Percentiles rank a stretch among this genome's conserved stretches.
These are phyloP conservation scores for Hypotaenidia okinawae DNA, from an alignment of 2,797 vertebrate species.

Conservation along the genomic window DNA sequence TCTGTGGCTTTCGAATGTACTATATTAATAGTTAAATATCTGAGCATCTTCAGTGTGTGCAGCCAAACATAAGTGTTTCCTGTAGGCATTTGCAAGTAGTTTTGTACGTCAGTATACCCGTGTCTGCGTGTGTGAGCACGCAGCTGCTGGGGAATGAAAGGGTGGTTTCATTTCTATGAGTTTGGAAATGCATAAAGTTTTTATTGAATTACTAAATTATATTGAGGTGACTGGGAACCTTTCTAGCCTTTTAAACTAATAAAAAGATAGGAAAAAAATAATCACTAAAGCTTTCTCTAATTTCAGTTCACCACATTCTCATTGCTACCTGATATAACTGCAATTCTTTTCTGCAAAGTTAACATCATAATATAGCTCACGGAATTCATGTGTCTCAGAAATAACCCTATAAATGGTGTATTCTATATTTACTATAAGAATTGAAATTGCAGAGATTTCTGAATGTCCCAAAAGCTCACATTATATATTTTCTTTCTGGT, in stretches of 20 bases:
- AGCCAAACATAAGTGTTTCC: neutral
- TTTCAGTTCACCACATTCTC: neutral
- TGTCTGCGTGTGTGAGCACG: rapidly evolving
- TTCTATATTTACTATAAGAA: neutral
- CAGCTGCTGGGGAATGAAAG: neutral
- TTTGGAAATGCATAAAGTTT: neutral
- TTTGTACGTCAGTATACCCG: neutral
- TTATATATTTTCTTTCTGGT: neutral
- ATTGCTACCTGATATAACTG: neutral
- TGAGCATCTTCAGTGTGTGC: neutral
- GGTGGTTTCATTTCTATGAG: neutral
- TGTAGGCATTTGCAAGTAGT: neutral
- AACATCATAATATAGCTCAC: neutral
- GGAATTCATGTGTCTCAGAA: neutral
- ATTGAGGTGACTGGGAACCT: neutral
- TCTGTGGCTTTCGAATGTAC: neutral
- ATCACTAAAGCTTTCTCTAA: neutral
- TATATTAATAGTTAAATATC: neutral
- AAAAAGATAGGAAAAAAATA: neutral
- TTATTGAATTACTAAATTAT: neutral
- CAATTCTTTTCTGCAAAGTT: neutral
- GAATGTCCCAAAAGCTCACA: neutral
- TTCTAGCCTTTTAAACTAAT: neutral
- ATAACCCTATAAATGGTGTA: neutral
- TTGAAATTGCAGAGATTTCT: neutral